Conservation (phyloP, 2,888 invertebrate genomes). For the Nephrocerus scutellatus region DNA sequence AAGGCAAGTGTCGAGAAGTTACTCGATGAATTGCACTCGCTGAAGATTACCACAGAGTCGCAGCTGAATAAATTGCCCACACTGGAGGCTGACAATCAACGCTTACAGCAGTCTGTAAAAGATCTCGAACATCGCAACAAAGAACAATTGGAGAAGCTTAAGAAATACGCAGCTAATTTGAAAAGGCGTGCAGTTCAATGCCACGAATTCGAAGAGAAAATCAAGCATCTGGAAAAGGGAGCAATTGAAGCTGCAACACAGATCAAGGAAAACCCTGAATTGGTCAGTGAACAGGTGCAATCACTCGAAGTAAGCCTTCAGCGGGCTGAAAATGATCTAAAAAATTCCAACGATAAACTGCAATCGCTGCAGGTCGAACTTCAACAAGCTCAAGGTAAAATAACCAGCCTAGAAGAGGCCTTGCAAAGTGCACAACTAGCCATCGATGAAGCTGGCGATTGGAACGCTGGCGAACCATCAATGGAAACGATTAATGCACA, state of each 20-base stretch:
- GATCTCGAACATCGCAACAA: slow-evolving; percentile 58
- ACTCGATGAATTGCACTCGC: slow-evolving; percentile 25
- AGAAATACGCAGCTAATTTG: slow-evolving; percentile 67
- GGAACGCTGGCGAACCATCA: too few relatives aligned
- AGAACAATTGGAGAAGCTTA: slow-evolving; percentile 67
- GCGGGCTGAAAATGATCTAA: slow-evolving; percentile 5
- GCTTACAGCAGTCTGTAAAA: slow-evolving; percentile 24
- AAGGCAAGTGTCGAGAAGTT: slow-evolving; percentile 34
- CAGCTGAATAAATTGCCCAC: slow-evolving; percentile 19
- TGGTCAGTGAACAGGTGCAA: slow-evolving; percentile 36
- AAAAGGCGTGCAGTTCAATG: slow-evolving; percentile 65
- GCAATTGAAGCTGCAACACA: slow-evolving; percentile 16
- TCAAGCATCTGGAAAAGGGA: slow-evolving; percentile 30
- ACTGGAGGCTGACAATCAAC: slow-evolving; percentile 43
- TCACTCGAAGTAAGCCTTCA: slow-evolving; percentile 6
- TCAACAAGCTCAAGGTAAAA: slow-evolving; percentile 6
- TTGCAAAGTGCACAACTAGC: too few relatives aligned
- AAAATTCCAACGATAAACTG: slow-evolving; percentile 5
- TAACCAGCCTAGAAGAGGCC: too few relatives aligned
- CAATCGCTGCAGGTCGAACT: slow-evolving; percentile 12
- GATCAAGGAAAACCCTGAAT: slow-evolving; percentile 36
- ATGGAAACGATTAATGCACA: too few relatives aligned
- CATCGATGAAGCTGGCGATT: too few relatives aligned
- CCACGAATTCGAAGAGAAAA: slow-evolving; percentile 57
- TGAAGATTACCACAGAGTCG: slow-evolving; percentile 15